These are phyloP conservation scores for Eupithecia inturbata DNA, from an alignment of 2,888 invertebrate species.

Conservation along the genomic window DNA sequence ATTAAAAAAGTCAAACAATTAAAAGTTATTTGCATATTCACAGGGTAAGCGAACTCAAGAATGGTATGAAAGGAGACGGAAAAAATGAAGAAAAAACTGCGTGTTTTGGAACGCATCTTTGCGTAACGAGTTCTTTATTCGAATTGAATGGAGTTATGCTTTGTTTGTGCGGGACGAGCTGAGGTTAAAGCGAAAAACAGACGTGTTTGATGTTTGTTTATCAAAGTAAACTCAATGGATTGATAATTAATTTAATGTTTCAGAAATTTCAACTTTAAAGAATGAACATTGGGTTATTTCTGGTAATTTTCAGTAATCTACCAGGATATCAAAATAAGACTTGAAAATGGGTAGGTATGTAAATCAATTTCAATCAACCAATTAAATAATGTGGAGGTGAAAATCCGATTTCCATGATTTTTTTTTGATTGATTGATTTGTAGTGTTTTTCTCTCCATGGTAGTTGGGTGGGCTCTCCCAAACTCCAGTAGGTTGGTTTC, in stretches of 20 bases:
- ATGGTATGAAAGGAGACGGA: constrained; percentile 63
- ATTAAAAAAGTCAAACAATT: constrained; percentile 69
- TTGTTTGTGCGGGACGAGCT: constrained; percentile 46
- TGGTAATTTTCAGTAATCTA: neutral
- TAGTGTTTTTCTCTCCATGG: neutral
- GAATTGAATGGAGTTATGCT: constrained; percentile 62
- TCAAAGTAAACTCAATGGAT: constrained; percentile 1
- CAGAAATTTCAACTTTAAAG: neutral
- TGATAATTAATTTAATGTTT: neutral
- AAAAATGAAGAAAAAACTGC: constrained; percentile 55
- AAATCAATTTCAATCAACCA: too few relatives aligned
- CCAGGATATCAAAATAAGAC: too few relatives aligned
- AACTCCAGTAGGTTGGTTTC: neutral
- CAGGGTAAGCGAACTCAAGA: constrained; percentile 62
- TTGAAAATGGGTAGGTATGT: too few relatives aligned
- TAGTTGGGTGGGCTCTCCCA: neutral
- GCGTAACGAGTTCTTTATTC: constrained; percentile 72
- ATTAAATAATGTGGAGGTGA: neutral
- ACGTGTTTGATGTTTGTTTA: constrained; percentile 9
- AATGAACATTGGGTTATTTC: neutral
- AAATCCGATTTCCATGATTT: neutral
- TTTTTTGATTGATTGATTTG: too few relatives aligned
- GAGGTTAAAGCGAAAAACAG: constrained; percentile 23
- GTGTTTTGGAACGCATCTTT: constrained; percentile 75
- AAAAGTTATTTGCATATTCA: constrained; percentile 78